Evolutionary conservation across 2,797 vertebrate species (phyloP).

Genomic region (Vespertilio murinus): DNA sequence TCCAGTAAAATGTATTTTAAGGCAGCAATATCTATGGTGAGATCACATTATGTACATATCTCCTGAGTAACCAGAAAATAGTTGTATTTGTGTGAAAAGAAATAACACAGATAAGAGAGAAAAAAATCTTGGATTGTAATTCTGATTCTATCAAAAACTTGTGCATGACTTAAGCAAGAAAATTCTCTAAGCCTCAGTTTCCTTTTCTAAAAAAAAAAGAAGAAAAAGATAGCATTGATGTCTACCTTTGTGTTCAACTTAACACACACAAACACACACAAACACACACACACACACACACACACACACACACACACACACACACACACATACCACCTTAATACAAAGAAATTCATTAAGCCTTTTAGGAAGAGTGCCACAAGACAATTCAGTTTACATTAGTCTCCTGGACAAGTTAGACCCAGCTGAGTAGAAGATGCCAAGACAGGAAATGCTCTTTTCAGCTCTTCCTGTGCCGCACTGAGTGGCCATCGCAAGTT

Average conservation of each 20-base stretch:
- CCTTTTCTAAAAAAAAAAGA: not conserved
- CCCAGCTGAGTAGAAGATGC: not conserved
- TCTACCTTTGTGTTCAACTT: not conserved
- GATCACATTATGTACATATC: not conserved
- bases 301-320: not conserved
- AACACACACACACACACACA: not conserved
- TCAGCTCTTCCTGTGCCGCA: not conserved
- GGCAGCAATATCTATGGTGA: not conserved
- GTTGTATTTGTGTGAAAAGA: conserved; percentile 22
- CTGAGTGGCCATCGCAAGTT: not conserved
- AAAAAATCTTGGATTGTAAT: not conserved
- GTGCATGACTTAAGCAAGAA: not conserved
- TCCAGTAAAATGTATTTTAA: conserved; percentile 15
- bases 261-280: not conserved
- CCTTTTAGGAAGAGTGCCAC: not conserved
- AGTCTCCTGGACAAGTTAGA: not conserved
- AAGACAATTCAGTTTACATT: not conserved
- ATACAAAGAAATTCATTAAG: not conserved
- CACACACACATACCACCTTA: not conserved
- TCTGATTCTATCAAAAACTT: conserved; percentile 32
- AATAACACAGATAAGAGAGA: not conserved
- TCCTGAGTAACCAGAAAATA: conserved; percentile 8
- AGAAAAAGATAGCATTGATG: not conserved
- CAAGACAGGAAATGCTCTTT: not conserved
- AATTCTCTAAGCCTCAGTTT: not conserved